Evolutionary conservation across 1,140 invertebrate species (phyloP).

Genomic region (Spodoptera frugiperda): DNA sequence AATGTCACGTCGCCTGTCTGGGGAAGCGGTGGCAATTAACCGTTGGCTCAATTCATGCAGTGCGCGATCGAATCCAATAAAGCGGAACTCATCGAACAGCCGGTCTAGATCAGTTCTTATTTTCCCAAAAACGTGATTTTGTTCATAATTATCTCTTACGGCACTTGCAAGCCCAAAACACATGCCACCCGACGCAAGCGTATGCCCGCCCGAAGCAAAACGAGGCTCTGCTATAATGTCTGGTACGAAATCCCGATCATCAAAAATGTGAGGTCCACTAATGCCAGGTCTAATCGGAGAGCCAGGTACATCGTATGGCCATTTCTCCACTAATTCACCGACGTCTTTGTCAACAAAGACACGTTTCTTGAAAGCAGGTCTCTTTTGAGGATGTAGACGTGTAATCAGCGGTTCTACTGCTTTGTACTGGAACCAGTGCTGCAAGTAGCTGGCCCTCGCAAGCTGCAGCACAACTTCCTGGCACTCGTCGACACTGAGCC

Average conservation of each 20-base stretch:
- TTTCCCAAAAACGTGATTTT: too few relatives aligned
- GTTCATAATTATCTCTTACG: too few relatives aligned
- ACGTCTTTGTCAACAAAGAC: slow-evolving; percentile 51
- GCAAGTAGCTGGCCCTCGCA: slow-evolving; percentile 48
- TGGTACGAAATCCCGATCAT: background rate
- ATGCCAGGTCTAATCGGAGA: background rate
- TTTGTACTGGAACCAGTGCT: slow-evolving; percentile 50
- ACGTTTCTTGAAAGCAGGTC: slow-evolving; percentile 47
- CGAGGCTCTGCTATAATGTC: too few relatives aligned
- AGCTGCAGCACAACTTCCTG: slow-evolving; percentile 51
- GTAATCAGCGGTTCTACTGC: slow-evolving; percentile 49
- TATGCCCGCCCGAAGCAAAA: too few relatives aligned
- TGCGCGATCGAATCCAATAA: slow-evolving; percentile 63
- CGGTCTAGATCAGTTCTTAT: slow-evolving; percentile 51
- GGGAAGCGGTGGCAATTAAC: slow-evolving; percentile 58
- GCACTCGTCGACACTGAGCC: slow-evolving; percentile 40
- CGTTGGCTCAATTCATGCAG: slow-evolving; percentile 63
- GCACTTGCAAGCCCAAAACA: too few relatives aligned
- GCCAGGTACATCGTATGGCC: slow-evolving; percentile 36
- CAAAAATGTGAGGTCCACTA: slow-evolving; percentile 3
- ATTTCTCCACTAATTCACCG: slow-evolving; percentile 30
- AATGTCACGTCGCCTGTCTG: slow-evolving; percentile 67
- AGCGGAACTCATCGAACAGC: slow-evolving; percentile 69
- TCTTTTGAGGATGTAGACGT: slow-evolving; percentile 42
- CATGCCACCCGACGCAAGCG: too few relatives aligned